phyloP scores from a whole-genome alignment of 2,797 vertebrate genomes.

The Liparis tanakae region DNA sequence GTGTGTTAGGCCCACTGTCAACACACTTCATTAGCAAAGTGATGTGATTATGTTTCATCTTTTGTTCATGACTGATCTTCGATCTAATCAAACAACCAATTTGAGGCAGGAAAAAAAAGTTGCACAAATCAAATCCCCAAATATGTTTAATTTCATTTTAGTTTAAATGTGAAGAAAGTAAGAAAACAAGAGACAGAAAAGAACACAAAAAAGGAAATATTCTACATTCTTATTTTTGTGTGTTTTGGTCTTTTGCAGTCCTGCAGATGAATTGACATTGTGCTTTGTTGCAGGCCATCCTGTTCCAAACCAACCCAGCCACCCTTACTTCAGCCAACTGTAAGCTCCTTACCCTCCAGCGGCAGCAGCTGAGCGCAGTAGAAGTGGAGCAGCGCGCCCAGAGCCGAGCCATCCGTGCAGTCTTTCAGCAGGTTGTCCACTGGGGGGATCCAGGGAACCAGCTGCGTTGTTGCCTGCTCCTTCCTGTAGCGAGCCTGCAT shows the following conservation, averaged over 20 bases:
- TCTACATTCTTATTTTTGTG: not conserved
- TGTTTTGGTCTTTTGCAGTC: slow-evolving; percentile 3
- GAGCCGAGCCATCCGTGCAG: slow-evolving; percentile 91
- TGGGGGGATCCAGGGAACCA: slow-evolving; percentile 91
- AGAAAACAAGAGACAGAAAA: not conserved
- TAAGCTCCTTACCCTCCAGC: slow-evolving; percentile 84
- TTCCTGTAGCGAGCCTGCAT: slow-evolving; percentile 94
- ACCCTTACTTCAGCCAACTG: not conserved
- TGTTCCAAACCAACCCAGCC: not conserved
- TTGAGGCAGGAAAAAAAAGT: not conserved
- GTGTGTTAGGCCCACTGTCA: not conserved
- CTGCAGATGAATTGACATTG: not conserved
- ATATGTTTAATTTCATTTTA: not conserved
- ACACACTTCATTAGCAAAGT: slow-evolving; percentile 21
- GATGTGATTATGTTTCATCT: slow-evolving; percentile 37
- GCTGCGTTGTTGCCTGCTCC: slow-evolving; percentile 88
- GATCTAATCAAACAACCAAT: slow-evolving; percentile 3
- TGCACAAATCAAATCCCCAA: not conserved
- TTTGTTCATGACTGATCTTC: slow-evolving; percentile 35
- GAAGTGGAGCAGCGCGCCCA: slow-evolving; percentile 94
- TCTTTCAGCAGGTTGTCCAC: slow-evolving; percentile 97
- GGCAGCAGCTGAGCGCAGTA: slow-evolving; percentile 91
- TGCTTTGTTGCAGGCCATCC: not conserved
- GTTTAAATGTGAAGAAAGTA: not conserved
- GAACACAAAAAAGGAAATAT: not conserved